phyloP scores from a whole-genome alignment of 2,797 vertebrate genomes.

The Vespertilio murinus region DNA sequence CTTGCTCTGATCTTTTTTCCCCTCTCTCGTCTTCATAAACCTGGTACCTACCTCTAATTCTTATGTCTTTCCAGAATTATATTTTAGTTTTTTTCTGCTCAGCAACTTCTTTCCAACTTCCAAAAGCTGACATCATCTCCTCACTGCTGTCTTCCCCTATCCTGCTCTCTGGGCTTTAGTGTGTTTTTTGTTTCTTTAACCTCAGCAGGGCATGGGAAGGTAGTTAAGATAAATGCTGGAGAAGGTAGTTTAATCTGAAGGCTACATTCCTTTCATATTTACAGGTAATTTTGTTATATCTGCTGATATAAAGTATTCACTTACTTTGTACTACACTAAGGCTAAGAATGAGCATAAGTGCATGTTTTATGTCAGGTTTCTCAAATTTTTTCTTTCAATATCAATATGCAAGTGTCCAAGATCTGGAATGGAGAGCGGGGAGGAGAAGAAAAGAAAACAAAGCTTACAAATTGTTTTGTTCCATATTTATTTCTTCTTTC shows the following conservation, averaged over 20 bases:
- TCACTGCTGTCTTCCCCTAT: background rate
- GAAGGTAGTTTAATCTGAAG: background rate
- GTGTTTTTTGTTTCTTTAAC: conserved; percentile 1
- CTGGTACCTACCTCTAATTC: background rate
- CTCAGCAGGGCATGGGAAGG: background rate
- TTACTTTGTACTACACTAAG: conserved; percentile 28
- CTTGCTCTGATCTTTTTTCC: background rate
- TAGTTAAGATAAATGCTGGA: background rate
- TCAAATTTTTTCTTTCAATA: background rate
- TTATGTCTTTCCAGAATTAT: background rate
- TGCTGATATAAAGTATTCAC: conserved; percentile 25
- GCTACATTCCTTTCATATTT: conserved; percentile 10
- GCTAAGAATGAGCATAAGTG: conserved; percentile 12
- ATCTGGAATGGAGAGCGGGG: background rate
- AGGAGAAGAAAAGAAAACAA: background rate
- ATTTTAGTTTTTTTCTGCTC: background rate
- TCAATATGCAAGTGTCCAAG: conserved; percentile 29
- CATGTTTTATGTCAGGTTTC: background rate
- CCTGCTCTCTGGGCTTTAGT: background rate
- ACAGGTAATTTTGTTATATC: background rate
- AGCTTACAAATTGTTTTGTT: conserved; percentile 89
- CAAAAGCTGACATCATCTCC: background rate
- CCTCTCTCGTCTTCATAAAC: background rate
- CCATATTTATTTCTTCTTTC: conserved; percentile 87
- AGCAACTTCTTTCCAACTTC: background rate